phyloP scores from a whole-genome alignment of 2,113 vertebrate species.

The Sphaerodactylus townsendi region DNA sequence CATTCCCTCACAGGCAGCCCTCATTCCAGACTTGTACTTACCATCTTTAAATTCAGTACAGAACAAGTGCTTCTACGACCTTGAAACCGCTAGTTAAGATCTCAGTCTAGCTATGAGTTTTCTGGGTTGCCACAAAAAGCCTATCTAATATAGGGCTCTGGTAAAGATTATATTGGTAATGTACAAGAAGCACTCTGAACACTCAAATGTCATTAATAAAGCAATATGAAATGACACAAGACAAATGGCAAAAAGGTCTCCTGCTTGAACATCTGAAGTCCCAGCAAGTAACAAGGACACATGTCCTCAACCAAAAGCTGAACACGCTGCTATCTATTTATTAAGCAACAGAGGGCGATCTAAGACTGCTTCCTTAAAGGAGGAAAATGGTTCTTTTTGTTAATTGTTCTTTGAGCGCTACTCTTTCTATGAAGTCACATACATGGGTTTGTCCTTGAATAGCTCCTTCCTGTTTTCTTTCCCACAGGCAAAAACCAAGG shows the following conservation, averaged over 20 bases:
- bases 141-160: background rate
- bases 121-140: background rate
- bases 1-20: too few relatives aligned
- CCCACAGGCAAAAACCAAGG: too few relatives aligned
- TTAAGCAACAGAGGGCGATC: slow-evolving; percentile 21
- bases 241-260: slow-evolving; percentile 13
- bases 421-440: background rate
- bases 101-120: background rate
- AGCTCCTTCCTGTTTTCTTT: background rate
- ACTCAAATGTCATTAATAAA: background rate
- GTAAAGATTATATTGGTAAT: background rate
- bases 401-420: background rate
- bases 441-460: background rate
- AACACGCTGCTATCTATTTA: slow-evolving; percentile 28
- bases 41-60: background rate
- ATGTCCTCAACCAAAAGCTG: background rate
- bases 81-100: background rate
- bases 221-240: background rate
- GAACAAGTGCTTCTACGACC: background rate
- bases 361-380: background rate
- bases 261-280: background rate
- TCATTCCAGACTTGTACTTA: background rate
- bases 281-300: background rate
- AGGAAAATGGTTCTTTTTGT: background rate
- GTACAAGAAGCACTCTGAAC: background rate